A percentile compares a stretch with the other conserved stretches of the same genome.
These are phyloP conservation scores for Echinometra lucunter DNA, from an alignment of 53 echinoderm and acorn worm genomes.

Conservation along the genomic window DNA sequence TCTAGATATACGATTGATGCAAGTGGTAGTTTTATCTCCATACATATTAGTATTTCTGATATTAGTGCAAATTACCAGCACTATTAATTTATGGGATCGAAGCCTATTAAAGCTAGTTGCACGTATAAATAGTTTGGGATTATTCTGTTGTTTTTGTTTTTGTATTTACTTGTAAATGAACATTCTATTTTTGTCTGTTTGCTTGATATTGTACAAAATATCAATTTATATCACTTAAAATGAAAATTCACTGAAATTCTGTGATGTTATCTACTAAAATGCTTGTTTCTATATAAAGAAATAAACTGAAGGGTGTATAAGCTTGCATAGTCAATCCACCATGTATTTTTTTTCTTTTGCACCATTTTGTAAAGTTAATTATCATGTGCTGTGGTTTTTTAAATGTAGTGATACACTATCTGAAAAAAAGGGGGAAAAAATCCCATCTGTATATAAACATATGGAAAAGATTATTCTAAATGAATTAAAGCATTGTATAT, in stretches of 20 bases:
- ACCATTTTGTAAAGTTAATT: background rate
- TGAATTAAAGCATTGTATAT: too few species aligned
- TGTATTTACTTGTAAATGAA: background rate
- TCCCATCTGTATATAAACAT: too few species aligned
- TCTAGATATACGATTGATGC: background rate
- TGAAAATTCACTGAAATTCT: background rate
- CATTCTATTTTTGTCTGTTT: background rate
- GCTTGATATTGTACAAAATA: background rate
- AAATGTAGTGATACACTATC: background rate
- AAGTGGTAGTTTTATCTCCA: background rate
- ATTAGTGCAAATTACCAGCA: background rate
- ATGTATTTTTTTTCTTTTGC: background rate
- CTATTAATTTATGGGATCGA: background rate
- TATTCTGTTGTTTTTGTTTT: background rate
- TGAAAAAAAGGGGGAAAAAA: too few species aligned
- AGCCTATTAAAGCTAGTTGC: background rate
- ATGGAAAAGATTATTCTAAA: too few species aligned
- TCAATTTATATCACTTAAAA: background rate
- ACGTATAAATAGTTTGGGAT: background rate
- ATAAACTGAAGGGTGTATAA: background rate
- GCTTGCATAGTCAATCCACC: background rate
- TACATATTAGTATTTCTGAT: background rate
- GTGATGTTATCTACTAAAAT: background rate
- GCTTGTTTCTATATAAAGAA: background rate
- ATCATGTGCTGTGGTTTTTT: background rate